A percentile compares a stretch with the other conserved stretches of the same genome.
These are phyloP conservation scores for Drosophila navojoa DNA, from an alignment of 1,140 invertebrate genomes.

Conservation along the genomic window DNA sequence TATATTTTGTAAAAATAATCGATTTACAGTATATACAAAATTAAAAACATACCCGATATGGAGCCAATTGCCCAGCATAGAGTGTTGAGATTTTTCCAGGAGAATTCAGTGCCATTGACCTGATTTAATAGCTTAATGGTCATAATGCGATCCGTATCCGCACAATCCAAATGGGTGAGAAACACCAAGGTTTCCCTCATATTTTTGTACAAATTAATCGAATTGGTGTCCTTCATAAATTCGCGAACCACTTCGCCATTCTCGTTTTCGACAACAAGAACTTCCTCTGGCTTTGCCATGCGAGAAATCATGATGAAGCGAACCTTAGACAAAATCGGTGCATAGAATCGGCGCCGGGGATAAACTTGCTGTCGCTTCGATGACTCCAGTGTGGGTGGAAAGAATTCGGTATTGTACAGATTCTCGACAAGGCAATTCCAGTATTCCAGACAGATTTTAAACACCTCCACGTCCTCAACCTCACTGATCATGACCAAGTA, in stretches of 20 bases:
- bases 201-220: constrained; percentile 99
- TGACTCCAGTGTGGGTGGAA: constrained; percentile 79
- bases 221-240: constrained; percentile 99
- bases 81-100: constrained; percentile 99
- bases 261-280: constrained; percentile 99
- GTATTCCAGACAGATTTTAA: constrained; percentile 99
- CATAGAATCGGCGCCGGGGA: constrained; percentile 89
- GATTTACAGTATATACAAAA: too few species aligned
- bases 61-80: constrained; percentile 99
- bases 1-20: too few species aligned
- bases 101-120: constrained; percentile 99
- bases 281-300: constrained; percentile 99
- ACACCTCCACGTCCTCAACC: constrained; percentile 99
- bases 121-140: constrained; percentile 99
- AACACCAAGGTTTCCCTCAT: constrained; percentile 99
- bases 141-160: constrained; percentile 99
- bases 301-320: constrained; percentile 99
- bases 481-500: constrained; percentile 99
- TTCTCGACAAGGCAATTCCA: constrained; percentile 97
- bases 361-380: constrained; percentile 80
- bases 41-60: constrained; percentile 91
- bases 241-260: constrained; percentile 99
- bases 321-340: constrained; percentile 93
- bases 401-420: constrained; percentile 92
- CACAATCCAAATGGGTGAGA: constrained; percentile 98